A percentile compares a stretch with the other conserved stretches of the same genome.
Evolutionary conservation across 2,113 vertebrate genomes (phyloP).

Genomic region (Calyptommatus sinebrachiatus): DNA sequence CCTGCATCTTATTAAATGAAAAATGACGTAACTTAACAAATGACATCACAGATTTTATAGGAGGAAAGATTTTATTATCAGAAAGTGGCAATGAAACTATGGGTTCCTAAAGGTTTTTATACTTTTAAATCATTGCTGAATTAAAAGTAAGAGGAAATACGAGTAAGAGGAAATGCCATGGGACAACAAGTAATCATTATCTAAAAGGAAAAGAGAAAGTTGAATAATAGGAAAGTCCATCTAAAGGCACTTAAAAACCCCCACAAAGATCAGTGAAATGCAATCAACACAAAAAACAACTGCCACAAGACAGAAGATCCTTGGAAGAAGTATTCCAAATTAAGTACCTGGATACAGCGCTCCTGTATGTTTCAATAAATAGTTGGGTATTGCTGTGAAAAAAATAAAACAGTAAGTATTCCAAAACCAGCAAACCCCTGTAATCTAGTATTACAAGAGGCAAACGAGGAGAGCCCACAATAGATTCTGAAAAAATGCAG

Average conservation of each 20-base stretch:
- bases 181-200: neutral
- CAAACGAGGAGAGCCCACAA: constrained; percentile 6
- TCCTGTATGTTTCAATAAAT: neutral
- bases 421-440: neutral
- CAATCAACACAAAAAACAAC: neutral
- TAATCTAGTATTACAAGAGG: neutral
- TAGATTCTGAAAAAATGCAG: neutral
- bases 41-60: neutral
- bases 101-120: neutral
- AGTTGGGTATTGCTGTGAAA: neutral
- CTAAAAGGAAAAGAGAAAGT: neutral
- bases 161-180: neutral
- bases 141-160: neutral
- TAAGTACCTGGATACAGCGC: neutral
- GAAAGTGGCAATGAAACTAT: neutral
- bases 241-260: neutral
- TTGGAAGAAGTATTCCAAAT: neutral
- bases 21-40: neutral
- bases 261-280: neutral
- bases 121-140: neutral
- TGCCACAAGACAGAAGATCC: neutral
- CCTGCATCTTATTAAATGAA: no score
- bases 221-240: neutral
- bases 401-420: neutral
- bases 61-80: neutral